Conservation (phyloP, 2,797 vertebrate species). For the Scyliorhinus canicula region DNA sequence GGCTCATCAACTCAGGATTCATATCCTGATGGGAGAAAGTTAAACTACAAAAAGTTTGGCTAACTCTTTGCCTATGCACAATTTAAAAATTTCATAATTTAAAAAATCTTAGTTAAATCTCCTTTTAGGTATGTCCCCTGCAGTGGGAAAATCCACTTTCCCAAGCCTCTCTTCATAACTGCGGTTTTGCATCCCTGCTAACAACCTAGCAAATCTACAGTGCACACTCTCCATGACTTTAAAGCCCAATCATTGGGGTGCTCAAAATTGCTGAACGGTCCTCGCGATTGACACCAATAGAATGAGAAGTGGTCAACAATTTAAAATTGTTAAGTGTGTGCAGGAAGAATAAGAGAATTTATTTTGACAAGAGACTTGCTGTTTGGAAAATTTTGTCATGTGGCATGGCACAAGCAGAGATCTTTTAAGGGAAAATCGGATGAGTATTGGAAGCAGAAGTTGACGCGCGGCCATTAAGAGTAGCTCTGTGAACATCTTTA, state of each 20-base stretch:
- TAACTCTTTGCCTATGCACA: background rate
- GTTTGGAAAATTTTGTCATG: no score
- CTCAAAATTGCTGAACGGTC: background rate
- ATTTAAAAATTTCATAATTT: no score
- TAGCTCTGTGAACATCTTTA: no score
- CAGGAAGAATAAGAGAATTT: background rate
- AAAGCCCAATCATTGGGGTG: background rate
- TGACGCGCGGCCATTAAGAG: no score
- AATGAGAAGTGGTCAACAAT: background rate
- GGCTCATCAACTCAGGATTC: background rate
- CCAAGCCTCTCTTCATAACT: background rate
- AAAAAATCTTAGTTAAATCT: background rate
- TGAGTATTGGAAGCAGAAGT: no score
- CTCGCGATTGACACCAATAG: background rate
- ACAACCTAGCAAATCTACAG: background rate
- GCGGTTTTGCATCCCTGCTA: background rate
- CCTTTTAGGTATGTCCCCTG: background rate
- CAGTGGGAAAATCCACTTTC: background rate
- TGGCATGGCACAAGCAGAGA: no score
- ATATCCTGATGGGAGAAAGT: background rate
- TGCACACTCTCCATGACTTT: background rate
- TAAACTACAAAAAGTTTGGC: background rate
- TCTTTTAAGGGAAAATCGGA: no score
- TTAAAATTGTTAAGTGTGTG: background rate
- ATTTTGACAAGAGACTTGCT: background rate